Evolutionary conservation across 2,888 invertebrate genomes (phyloP).

Genomic region (Adineta ricciae): DNA sequence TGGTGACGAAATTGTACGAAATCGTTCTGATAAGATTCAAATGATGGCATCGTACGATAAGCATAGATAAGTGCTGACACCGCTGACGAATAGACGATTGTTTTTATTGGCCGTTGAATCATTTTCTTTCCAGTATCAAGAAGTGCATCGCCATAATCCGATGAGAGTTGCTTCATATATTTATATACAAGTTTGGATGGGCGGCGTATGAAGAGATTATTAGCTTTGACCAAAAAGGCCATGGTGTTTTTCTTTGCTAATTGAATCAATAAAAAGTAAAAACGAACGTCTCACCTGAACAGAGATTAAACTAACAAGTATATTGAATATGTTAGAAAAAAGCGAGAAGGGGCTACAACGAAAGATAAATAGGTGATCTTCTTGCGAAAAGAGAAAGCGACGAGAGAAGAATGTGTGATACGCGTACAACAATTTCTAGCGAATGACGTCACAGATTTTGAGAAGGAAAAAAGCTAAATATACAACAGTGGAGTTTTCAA

Average conservation of each 20-base stretch:
- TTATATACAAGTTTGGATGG: not conserved
- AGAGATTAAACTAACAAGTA: not conserved
- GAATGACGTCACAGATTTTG: not conserved
- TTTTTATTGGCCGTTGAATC: not conserved
- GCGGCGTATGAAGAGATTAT: not conserved
- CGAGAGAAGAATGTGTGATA: not conserved
- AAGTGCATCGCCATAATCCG: not conserved
- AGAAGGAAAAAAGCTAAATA: not conserved
- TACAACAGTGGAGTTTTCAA: not conserved
- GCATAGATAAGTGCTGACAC: not conserved
- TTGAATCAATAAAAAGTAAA: not conserved
- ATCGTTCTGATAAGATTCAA: not conserved
- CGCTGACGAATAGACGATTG: not conserved
- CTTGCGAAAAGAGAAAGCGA: not conserved
- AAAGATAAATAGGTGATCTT: not conserved
- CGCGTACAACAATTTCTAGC: constrained; percentile 9
- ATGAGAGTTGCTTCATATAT: not conserved
- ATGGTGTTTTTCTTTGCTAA: not conserved
- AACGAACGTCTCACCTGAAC: not conserved
- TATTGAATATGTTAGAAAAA: not conserved
- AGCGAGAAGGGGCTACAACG: not conserved
- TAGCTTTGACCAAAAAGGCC: not conserved
- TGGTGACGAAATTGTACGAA: not conserved
- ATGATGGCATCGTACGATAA: not conserved
- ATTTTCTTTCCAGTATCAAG: not conserved